A percentile compares a stretch with the other conserved stretches of the same genome.
Conservation (phyloP, 1,140 invertebrate genomes). For the Diorhabda sublineata region DNA sequence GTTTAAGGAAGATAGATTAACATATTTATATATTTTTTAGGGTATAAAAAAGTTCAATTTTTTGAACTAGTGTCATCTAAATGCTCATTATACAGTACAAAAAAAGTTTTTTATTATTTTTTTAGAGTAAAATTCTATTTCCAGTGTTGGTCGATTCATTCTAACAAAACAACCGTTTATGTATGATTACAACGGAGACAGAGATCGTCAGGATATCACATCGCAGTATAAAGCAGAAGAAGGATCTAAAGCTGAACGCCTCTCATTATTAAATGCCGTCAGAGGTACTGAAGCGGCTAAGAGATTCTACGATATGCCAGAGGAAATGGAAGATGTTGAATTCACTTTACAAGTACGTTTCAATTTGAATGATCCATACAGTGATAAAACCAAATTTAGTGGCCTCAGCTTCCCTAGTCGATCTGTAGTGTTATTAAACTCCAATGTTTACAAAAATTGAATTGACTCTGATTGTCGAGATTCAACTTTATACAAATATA, state of each 20-base stretch:
- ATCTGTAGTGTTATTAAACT: not conserved
- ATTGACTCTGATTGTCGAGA: not conserved
- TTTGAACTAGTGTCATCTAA: too few relatives aligned
- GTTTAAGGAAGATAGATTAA: too few relatives aligned
- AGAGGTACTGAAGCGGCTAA: constrained; percentile 59
- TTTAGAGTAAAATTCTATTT: constrained; percentile 19
- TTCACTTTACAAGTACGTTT: constrained; percentile 56
- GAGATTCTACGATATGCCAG: constrained; percentile 58
- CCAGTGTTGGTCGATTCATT: constrained; percentile 69
- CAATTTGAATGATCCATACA: not conserved
- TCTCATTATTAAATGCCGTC: constrained; percentile 66
- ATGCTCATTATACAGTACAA: too few relatives aligned
- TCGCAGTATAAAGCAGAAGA: constrained; percentile 69
- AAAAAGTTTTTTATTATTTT: too few relatives aligned
- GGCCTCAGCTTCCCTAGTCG: not conserved
- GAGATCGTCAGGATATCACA: constrained; percentile 68
- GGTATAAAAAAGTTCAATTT: too few relatives aligned
- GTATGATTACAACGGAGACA: constrained; percentile 64
- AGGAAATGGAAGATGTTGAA: constrained; percentile 58
- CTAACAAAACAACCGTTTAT: constrained; percentile 71
- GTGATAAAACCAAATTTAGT: not conserved
- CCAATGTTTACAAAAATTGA: not conserved
- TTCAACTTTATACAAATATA: not conserved
- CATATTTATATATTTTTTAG: too few relatives aligned
- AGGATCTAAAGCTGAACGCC: constrained; percentile 62